Evolutionary conservation across 2,113 vertebrate genomes (phyloP), one percentile per base, ranked within the genome.

Genomic region (Fulica atra): DNA sequence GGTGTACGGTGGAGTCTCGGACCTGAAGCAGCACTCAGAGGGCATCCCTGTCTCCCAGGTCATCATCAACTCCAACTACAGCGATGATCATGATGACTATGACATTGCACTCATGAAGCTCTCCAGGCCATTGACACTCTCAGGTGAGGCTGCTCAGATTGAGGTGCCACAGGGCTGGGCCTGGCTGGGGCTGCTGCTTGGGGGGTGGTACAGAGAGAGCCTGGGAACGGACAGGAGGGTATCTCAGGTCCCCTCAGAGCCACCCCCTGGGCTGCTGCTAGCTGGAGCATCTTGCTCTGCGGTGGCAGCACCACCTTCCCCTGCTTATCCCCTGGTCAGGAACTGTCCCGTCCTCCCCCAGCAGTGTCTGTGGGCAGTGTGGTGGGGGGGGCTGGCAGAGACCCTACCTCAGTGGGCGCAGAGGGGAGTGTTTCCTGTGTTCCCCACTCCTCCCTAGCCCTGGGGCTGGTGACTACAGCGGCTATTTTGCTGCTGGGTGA

Each of bases 81-180:
- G 98, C 0, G 96, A 89, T 0, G 82, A 94, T 0, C 98, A 98
- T 0, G 98, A 99, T 0, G 98, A 99, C 97, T 97, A 98, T 1
- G 99, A 99, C 86, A 96, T 99, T 0, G 98, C 99, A 24, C 97
- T 99, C 63, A 96, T 99, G 94, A 98, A 98, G 94, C 98, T 99
- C 16, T 88, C 81, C 50, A 95, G 92, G 83, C 98, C 98, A 0
- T 92, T 99, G 83, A 28, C 18, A 0, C 98, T 99, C 73, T 98
- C 97, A 3, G 94, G 99, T 99, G 79, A 98, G 93, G 42, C 2
- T 13, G 51, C 36, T 7, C 10, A 4, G 33, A 36, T 26, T 2
- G 29, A 21, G 1, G 1, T 26, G 36, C 38, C 1, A 0, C 25
- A 6, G 40, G 44, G 15, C 69, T 24, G 59, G 21, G 5, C 64